Base-by-base conservation (phyloP, 2,888 invertebrate genomes). In the Bunonema sp. region DNA sequence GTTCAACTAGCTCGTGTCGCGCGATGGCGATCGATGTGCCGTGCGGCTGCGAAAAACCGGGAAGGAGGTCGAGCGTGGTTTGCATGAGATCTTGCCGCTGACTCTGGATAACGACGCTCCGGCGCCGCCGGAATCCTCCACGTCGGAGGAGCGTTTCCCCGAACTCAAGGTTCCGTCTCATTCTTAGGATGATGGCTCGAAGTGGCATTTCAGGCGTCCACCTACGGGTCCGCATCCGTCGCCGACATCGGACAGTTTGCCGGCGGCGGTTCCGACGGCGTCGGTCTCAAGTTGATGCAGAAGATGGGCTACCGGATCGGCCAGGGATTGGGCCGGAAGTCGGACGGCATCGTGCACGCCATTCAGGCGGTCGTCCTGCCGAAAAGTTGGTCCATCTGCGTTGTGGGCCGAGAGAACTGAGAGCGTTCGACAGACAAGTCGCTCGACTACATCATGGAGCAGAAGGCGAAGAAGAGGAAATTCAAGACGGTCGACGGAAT, bases 261-360 rank as follows among this genome's bases (percentile, higher is more conserved):
- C n/a, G n/a, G n/a, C n/a, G n/a, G n/a, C n/a, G n/a, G n/a, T n/a
- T n/a, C n/a, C 18, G 50, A 52, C 4, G 53, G 51, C 7, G 38
- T 55, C 22, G 53, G 53, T 12, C 41, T 55, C 41, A 53, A 51
- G 37, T 31, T 55, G 29, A 48, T 55, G 48, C 49, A 50, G 40
- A 51, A 50, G 37, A 55, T 55, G 55, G 55, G 55, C 8, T 55
- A 52, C 39, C 46, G 52, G 31, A 33, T 49, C 29, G 54, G 41
- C 28, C 34, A 53, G 38, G 55, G 55, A 20, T 49, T 55, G 12
- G 55, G 55, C 23, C 53, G 50, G 38, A 28, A 41, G 15, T 53
- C 41, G 28, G 53, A 55, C 34, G 55, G 55, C n/a, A 55, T 55
- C 36, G 50, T 55, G 2, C 55, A 55, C 35, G 47, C 55, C 3